phyloP scores from a whole-genome alignment of 2,113 vertebrate species.

The Zapornia atra region DNA sequence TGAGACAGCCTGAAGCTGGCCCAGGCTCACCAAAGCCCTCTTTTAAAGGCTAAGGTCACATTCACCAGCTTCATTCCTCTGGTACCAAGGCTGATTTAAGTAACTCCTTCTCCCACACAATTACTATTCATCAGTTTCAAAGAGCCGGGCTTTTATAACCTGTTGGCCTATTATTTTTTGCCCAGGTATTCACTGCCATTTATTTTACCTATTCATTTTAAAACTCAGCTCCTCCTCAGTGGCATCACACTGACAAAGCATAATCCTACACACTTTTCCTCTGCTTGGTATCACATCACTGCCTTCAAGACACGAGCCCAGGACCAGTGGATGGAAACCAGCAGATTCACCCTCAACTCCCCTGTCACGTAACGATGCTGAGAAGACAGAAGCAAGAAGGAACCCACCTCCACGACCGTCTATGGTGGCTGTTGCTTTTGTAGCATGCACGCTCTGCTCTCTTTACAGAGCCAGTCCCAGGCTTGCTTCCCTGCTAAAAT shows the following conservation, averaged over 20 bases:
- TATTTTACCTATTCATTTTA: not conserved
- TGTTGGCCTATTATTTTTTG: not conserved
- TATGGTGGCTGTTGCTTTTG: fast-evolving
- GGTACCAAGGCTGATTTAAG: not conserved
- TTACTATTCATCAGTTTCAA: not conserved
- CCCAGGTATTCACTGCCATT: not conserved
- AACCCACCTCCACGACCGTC: fast-evolving
- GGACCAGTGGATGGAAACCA: not conserved
- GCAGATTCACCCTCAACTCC: not conserved
- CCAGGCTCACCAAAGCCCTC: not conserved
- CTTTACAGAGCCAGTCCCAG: not conserved
- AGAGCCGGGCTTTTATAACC: not conserved
- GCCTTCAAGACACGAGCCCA: not conserved
- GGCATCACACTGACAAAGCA: not conserved
- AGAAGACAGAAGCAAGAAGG: not conserved
- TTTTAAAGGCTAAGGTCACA: not conserved
- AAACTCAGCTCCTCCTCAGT: not conserved
- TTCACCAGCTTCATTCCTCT: not conserved
- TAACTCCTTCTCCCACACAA: not conserved
- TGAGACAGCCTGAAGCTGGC: not conserved
- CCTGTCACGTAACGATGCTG: not conserved
- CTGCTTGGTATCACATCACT: not conserved
- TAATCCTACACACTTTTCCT: not conserved
- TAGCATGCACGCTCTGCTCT: not conserved
- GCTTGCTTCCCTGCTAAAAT: not conserved